Evolutionary conservation across 1,140 invertebrate genomes (phyloP), one percentile per base, ranked within the genome.

Genomic region (Acromyrmex charruanus): DNA sequence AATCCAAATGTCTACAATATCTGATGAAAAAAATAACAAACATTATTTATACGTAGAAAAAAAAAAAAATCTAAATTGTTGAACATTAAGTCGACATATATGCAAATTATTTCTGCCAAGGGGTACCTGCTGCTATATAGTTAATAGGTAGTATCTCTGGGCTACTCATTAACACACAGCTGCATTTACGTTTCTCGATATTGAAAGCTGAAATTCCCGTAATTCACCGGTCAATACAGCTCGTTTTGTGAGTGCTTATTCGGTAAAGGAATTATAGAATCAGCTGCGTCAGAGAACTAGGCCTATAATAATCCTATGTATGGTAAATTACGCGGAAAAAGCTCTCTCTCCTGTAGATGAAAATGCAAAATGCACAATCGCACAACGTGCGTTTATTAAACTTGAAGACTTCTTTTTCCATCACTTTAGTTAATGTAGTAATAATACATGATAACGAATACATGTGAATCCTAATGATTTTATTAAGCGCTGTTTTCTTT

Each of bases 191-290:
- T 31, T 53, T 16, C 44, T 25, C 58, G 25, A 66, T 79, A 79
- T 68, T 6, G 21, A 31, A 10, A 49, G 12, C 10, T 74, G 35
- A 61, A 77, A 63, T 79, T 65, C 18, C n/a, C 75, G 10, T 35
- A 79, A 79, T 79, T 51, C 44, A 31, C 31, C 31, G 16, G 18
- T 51, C 39, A 25, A 79, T 79, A 53, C n/a, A 44, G 28, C 6
- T 72, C n/a, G 18, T 66, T 66, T 66, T 31, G 10, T 21, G 51
- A 68, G 9, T 21, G 61, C 18, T 66, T 51, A 51, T 25, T 3
- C n/a, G 21, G n/a, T 16, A 18, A n/a, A 53, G 18, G 9, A 35
- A 28, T n/a, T 66, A n/a, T 18, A 53, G 49, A 9, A 31, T 66
- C 12, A 21, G 28, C 44, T 7, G 28, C n/a, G n/a, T 79, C 7